Conservation (phyloP, 2,888 invertebrate genomes). For the Heliconius ethilla region DNA sequence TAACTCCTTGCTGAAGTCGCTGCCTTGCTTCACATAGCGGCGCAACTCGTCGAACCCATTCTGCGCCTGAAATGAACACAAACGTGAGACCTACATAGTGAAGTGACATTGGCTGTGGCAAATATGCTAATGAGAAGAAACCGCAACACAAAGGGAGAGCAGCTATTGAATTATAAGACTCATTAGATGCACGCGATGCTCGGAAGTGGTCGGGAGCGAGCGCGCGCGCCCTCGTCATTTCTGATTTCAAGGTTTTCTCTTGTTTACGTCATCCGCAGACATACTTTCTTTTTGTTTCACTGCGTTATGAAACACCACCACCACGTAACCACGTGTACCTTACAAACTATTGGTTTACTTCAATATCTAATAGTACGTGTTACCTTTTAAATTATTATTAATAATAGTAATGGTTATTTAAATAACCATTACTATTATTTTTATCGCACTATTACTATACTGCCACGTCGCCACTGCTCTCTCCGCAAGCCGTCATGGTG, state of each 20-base stretch:
- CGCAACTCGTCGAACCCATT: conserved; percentile 96
- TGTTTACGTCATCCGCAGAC: background rate
- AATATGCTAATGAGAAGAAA: conserved; percentile 47
- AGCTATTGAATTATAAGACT: conserved; percentile 30
- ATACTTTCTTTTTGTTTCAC: conserved; percentile 37
- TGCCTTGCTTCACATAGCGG: conserved; percentile 95
- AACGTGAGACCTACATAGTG: background rate
- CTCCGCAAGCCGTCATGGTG: too few relatives aligned
- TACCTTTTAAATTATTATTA: too few relatives aligned
- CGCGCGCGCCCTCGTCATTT: background rate
- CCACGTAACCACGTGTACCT: background rate
- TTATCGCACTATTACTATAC: background rate
- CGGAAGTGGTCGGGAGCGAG: conserved; percentile 7
- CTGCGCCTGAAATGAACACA: conserved; percentile 87
- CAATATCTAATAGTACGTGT: too few relatives aligned
- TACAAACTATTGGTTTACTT: background rate
- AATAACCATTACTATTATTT: too few relatives aligned
- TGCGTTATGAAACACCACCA: conserved; percentile 23
- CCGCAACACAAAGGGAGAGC: conserved; percentile 44
- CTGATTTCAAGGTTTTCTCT: background rate
- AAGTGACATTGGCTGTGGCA: conserved; percentile 8
- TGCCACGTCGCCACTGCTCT: too few relatives aligned
- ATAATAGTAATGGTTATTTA: too few relatives aligned
- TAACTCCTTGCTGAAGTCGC: conserved; percentile 96
- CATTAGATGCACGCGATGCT: conserved; percentile 44